These are phyloP conservation scores for Aphelenchoides bicaudatus DNA, from an alignment of 2,888 invertebrate genomes.

Conservation along the genomic window DNA sequence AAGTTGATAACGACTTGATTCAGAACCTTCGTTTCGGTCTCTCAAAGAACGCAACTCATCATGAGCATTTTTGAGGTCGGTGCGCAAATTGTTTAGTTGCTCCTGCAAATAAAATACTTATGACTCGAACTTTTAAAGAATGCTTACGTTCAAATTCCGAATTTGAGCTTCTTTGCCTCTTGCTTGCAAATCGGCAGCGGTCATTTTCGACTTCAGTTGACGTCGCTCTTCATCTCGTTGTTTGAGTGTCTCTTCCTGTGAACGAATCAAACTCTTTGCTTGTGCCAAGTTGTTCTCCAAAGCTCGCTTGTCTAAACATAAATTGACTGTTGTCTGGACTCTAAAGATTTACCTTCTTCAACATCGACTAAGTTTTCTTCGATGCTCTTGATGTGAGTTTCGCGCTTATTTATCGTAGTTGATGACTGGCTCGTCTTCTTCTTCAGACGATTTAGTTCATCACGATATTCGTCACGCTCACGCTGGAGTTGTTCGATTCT, in stretches of 20 bases:
- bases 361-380: constrained; percentile 55
- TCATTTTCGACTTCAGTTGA: constrained; percentile 57
- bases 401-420: constrained; percentile 52
- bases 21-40: constrained; percentile 55
- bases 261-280: constrained; percentile 54
- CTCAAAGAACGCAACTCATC: constrained; percentile 50
- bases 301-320: constrained; percentile 51
- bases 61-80: constrained; percentile 54
- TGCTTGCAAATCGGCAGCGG: constrained; percentile 58
- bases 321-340: not conserved
- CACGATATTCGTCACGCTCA: constrained; percentile 56
- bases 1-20: constrained; percentile 49
- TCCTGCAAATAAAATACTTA: constrained; percentile 39
- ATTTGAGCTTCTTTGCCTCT: constrained; percentile 59
- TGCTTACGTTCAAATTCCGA: constrained; percentile 50
- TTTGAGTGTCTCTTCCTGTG: constrained; percentile 57
- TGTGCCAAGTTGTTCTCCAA: constrained; percentile 50
- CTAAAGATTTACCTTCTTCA: constrained; percentile 45
- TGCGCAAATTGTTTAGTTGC: constrained; percentile 56
- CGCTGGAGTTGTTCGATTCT: constrained; percentile 55
- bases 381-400: constrained; percentile 53
- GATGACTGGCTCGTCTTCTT: constrained; percentile 56
- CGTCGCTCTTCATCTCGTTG: constrained; percentile 58
- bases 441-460: constrained; percentile 55
- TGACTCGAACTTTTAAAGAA: not conserved